Evolutionary conservation across 2,113 vertebrate genomes (phyloP).

Genomic region (Pontoporia blainvillei): DNA sequence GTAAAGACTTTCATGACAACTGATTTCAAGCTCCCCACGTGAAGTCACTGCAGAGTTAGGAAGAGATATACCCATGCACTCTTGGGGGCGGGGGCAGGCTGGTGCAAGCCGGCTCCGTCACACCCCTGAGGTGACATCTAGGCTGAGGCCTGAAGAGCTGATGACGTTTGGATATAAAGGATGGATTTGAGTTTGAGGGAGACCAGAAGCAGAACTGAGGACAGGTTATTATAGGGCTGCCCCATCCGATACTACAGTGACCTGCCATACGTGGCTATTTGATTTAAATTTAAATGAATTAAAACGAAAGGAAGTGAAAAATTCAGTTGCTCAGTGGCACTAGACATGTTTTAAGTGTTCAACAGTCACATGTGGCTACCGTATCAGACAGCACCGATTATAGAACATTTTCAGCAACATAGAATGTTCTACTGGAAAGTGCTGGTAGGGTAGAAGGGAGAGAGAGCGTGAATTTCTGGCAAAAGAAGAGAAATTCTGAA

Average conservation of each 20-base stretch:
- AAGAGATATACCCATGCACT: accelerated
- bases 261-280: background rate
- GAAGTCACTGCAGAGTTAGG: background rate
- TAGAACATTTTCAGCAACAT: accelerated
- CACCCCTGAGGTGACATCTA: background rate
- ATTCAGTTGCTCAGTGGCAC: background rate
- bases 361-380: background rate
- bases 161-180: background rate
- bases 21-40: background rate
- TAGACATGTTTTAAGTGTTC: background rate
- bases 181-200: background rate
- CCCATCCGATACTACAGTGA: background rate
- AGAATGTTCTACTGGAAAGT: background rate
- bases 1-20: background rate
- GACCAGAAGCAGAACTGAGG: background rate
- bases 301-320: background rate
- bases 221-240: background rate
- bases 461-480: background rate
- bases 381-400: background rate
- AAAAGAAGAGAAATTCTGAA: background rate
- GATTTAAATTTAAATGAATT: background rate
- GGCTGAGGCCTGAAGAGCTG: background rate
- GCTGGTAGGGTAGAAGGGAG: background rate
- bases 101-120: accelerated
- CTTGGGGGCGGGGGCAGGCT: accelerated